phyloP scores from a whole-genome alignment of 2,113 vertebrate genomes.

The Coptodon rendalli region DNA sequence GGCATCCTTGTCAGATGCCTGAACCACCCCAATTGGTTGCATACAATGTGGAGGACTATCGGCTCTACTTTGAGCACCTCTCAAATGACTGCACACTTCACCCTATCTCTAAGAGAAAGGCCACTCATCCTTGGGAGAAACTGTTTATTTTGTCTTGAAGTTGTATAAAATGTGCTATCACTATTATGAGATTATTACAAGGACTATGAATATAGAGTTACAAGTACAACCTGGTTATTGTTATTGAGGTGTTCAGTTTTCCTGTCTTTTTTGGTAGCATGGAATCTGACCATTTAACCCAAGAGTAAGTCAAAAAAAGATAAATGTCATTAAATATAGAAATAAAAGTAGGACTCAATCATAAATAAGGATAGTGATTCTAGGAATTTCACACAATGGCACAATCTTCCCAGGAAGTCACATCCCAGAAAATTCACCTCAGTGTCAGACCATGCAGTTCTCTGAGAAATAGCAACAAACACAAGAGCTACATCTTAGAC shows the following conservation, averaged over 20 bases:
- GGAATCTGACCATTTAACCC: neutral
- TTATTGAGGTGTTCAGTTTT: neutral
- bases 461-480: neutral
- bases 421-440: neutral
- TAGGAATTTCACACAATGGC: neutral
- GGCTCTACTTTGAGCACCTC: neutral
- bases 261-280: neutral
- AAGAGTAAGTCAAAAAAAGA: too few relatives aligned
- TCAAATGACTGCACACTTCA: neutral
- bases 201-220: neutral
- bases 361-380: neutral
- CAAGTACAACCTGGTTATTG: neutral
- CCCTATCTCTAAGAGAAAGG: neutral
- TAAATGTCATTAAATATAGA: too few relatives aligned
- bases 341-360: too few relatives aligned
- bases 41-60: neutral
- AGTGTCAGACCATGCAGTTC: neutral
- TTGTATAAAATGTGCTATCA: neutral
- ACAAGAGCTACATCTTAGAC: neutral
- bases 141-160: neutral
- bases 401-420: neutral
- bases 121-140: neutral
- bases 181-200: neutral
- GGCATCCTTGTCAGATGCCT: neutral
- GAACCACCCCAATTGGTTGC: neutral